Evolutionary conservation across 1,140 invertebrate species (phyloP).

Genomic region (Diuraphis noxia): DNA sequence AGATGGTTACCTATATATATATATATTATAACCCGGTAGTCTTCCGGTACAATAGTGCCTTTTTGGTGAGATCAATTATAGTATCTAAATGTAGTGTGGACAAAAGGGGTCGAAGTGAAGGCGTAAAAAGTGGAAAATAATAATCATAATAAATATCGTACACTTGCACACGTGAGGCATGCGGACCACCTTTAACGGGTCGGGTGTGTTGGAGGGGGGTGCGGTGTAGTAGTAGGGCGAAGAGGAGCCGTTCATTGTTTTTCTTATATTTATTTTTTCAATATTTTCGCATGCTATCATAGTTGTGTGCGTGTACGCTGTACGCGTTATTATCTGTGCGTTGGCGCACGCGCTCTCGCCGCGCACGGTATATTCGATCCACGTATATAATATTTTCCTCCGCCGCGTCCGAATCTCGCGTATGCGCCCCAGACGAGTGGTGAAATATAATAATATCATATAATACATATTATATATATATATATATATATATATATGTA

Average conservation of each 20-base stretch:
- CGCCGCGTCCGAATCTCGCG: neutral
- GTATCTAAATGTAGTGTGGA: too few species aligned
- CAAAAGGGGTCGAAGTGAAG: neutral
- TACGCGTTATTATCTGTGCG: neutral
- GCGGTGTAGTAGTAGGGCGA: too few species aligned
- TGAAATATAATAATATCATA: neutral
- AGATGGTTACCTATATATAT: neutral
- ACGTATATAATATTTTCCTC: conserved; percentile 30
- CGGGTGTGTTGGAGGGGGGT: neutral
- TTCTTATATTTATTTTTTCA: conserved; percentile 33
- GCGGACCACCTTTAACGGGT: too few species aligned
- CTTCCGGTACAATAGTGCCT: neutral
- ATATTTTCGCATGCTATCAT: conserved; percentile 23
- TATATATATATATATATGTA: too few species aligned
- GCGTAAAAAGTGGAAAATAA: neutral
- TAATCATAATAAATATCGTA: conserved; percentile 19
- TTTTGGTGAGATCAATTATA: too few species aligned
- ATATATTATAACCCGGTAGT: neutral
- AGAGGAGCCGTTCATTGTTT: neutral
- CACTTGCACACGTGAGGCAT: too few species aligned
- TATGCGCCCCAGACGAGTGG: neutral
- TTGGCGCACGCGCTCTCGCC: neutral
- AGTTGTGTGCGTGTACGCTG: conserved; percentile 2
- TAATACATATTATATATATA: neutral
- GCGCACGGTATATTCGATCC: conserved; percentile 36